A percentile compares a stretch with the other conserved stretches of the same genome.
These are phyloP conservation scores for Melolontha melolontha DNA, from an alignment of 2,888 invertebrate genomes.

Conservation along the genomic window DNA sequence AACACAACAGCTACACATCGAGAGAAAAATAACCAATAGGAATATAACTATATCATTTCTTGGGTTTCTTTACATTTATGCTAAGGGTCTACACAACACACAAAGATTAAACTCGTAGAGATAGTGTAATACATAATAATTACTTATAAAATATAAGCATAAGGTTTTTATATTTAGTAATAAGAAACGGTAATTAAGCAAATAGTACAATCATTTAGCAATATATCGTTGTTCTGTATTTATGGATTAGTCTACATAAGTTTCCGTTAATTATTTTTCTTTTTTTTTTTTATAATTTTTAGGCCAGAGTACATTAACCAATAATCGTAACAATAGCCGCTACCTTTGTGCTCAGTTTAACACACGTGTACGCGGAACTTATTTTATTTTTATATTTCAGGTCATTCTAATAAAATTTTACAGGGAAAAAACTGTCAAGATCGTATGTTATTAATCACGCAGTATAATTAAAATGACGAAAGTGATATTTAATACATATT, in stretches of 20 bases:
- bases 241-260: conserved; percentile 66
- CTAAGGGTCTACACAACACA: conserved; percentile 67
- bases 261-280: conserved; percentile 58
- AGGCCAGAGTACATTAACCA: conserved; percentile 38
- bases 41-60: conserved; percentile 63
- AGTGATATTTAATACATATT: too few relatives aligned
- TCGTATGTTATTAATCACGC: too few relatives aligned
- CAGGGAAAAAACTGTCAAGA: too few relatives aligned
- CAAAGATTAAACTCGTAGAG: conserved; percentile 65
- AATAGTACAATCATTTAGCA: conserved; percentile 60
- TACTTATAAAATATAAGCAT: conserved; percentile 52
- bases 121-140: conserved; percentile 62
- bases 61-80: conserved; percentile 60
- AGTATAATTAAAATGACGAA: too few relatives aligned
- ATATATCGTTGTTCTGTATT: conserved; percentile 67
- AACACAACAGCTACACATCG: conserved; percentile 66
- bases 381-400: too few relatives aligned
- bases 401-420: too few relatives aligned
- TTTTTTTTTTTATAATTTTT: conserved; percentile 26
- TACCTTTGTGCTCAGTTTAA: conserved; percentile 25
- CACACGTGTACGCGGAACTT: background rate
- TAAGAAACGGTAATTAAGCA: conserved; percentile 65
- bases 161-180: conserved; percentile 60
- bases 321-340: conserved; percentile 36
- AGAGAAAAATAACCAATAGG: conserved; percentile 65